Evolutionary conservation across 2,797 vertebrate genomes (phyloP), one percentile per base, ranked within the genome.

Genomic region (Emydoidea blandingii): DNA sequence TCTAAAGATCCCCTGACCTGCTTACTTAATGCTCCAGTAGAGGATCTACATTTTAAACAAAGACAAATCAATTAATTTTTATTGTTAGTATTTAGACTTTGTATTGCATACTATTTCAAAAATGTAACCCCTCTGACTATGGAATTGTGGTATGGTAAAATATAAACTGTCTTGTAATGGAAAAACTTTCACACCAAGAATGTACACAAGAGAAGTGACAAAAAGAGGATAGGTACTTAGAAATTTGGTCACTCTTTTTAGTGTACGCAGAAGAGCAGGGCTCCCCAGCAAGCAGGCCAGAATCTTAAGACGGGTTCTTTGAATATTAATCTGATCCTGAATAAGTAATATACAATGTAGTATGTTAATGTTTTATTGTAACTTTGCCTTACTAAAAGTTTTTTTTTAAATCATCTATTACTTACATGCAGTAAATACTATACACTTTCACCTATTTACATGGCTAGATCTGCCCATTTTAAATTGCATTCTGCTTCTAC

Each of bases 401-500:
- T 37, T 37, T 41, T 72, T 41, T 41, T 1, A 83, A 47, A 81
- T 37, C 12, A 19, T 15, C 29, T 47, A 47, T 37, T 54, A 72
- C 72, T 72, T 27, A 14, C 44, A 80, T 81, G 34, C 81, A 85
- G 5, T 8, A 44, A 84, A 44, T 2, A 92, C 41, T 79, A 82
- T 8, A 15, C 5, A 37, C 65, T 12, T 56, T 0, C 5, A 0
- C 0, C n/a, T 91, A 0, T 59, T 52, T 88, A 31, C 87, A 54
- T 3, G 5, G 4, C 19, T 44, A 27, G 52, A 12, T 12, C 21
- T 80, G 25, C 5, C 53, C 72, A 62, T 52, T 3, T 2, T 5
- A 5, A 83, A 72, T n/a, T 0, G 3, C 2, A 0, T 0, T 78
- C 25, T 31, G 25, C 7, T 78, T 15, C 41, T 31, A 29, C 25